Base-by-base conservation (phyloP, 2,888 invertebrate genomes). In the Monoplex corrugatus region DNA sequence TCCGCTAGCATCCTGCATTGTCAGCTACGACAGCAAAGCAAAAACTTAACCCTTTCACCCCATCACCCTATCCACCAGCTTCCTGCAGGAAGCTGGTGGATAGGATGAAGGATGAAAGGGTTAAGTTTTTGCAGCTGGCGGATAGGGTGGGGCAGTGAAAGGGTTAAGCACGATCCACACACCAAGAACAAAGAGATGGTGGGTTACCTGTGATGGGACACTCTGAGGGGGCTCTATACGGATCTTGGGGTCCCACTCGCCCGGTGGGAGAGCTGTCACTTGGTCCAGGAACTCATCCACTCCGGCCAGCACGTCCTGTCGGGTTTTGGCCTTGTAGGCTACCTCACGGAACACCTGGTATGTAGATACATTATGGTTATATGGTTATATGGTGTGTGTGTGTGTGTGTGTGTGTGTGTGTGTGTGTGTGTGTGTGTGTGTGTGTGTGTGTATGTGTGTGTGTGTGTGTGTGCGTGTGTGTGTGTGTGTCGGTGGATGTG, bases 171-270 rank as follows among this genome's bases (percentile, higher is more conserved):
- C n/a, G n/a, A n/a, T n/a, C n/a, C 75, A 75, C 8, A 75, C 75
- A 75, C 8, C 8, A 5, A 68, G 16, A 68, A 5, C 8, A 68
- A 5, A 23, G 5, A 35, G 35, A 8, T 32, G 75, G 38, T 38
- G 75, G 2, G 87, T 75, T 90, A 94, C 95, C 94, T 95, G 95
- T 75, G 94, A 94, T 13, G 95, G 95, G 0, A 95, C 95, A 88
- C 93, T 94, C 40, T 94, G 94, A 5, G 96, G 96, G 3, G 96
- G 96, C 90, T 96, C 96, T 90, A 96, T 95, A 50, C 96, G 92
- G 38, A 99, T 99, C 87, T 98, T 97, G 0, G 99, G 99, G 96
- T 99, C 99, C 99, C 99, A 99, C 97, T 99, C 99, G 23, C 99
- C 99, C 0, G 99, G 99, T 28, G 99, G 99, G 92, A 99, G 97